These are phyloP conservation scores for Drosophila flavopinicola DNA, from an alignment of 2,888 invertebrate species.

Conservation along the genomic window DNA sequence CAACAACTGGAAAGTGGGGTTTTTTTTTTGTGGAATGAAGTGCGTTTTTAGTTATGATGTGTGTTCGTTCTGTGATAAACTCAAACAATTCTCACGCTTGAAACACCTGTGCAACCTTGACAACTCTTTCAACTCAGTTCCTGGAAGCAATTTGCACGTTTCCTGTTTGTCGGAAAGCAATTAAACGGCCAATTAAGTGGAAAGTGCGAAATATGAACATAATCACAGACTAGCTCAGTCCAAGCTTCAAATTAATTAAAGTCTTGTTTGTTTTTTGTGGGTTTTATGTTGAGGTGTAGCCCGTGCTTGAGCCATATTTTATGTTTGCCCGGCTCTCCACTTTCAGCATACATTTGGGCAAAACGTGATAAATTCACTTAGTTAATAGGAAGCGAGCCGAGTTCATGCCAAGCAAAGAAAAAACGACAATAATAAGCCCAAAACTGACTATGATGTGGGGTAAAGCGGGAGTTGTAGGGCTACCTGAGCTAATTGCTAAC, in stretches of 20 bases:
- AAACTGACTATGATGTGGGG: conserved; percentile 4
- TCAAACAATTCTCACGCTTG: conserved; percentile 55
- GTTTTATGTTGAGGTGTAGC: conserved; percentile 49
- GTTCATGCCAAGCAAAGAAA: conserved; percentile 36
- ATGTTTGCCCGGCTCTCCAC: conserved; percentile 37
- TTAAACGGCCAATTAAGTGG: conserved; percentile 61
- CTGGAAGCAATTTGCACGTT: conserved; percentile 51
- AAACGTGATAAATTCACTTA: conserved; percentile 63
- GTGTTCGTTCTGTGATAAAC: conserved; percentile 6
- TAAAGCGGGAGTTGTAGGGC: conserved; percentile 22
- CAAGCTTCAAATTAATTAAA: conserved; percentile 41
- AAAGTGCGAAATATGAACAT: conserved; percentile 38
- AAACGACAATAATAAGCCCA: conserved; percentile 54
- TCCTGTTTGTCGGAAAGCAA: conserved; percentile 58
- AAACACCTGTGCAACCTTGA: conserved; percentile 42
- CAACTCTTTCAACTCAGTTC: conserved; percentile 36
- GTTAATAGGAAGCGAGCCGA: conserved; percentile 61
- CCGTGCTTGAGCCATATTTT: conserved; percentile 51
- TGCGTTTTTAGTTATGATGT: conserved; percentile 19
- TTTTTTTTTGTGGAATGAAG: conserved; percentile 14
- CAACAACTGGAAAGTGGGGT: conserved; percentile 88
- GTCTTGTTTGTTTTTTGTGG: conserved; percentile 19
- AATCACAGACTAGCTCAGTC: conserved; percentile 29
- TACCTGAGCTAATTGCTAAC: conserved; percentile 55
- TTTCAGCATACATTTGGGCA: conserved; percentile 51